Conservation (phyloP, 2,113 vertebrate species). For the Chaenocephalus aceratus region DNA sequence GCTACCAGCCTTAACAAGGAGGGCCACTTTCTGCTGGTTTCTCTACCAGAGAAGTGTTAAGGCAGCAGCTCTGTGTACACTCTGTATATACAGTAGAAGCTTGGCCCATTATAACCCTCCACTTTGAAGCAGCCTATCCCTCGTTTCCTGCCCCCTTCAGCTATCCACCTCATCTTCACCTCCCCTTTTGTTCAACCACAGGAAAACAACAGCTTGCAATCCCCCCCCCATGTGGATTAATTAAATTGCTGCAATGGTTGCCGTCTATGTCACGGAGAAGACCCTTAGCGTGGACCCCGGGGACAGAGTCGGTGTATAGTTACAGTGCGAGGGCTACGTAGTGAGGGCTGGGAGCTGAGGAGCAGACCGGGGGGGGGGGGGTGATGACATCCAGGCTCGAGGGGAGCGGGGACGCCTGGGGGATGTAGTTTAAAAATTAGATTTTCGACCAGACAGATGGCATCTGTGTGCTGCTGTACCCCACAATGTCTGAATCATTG, state of each 20-base stretch:
- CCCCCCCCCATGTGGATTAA: conserved; percentile 79
- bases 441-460: conserved; percentile 47
- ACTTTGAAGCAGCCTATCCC: conserved; percentile 18
- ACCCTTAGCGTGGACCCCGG: conserved; percentile 57
- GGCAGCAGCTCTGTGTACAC: conserved; percentile 25
- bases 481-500: conserved; percentile 8
- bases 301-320: conserved; percentile 59
- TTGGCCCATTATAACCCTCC: conserved; percentile 14
- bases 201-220: conserved; percentile 81
- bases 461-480: conserved; percentile 31
- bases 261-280: conserved; percentile 68
- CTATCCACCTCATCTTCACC: conserved; percentile 26
- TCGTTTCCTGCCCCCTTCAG: conserved; percentile 23
- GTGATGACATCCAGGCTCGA: conserved; percentile 57
- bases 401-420: conserved; percentile 9
- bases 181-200: conserved; percentile 55
- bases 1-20: not conserved
- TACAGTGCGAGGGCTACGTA: conserved; percentile 52
- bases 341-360: conserved; percentile 50
- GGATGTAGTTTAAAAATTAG: conserved; percentile 31
- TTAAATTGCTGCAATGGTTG: conserved; percentile 75
- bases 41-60: not conserved
- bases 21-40: conserved; percentile 1
- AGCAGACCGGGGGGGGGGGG: conserved; percentile 29
- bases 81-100: conserved; percentile 45